Percentiles rank a stretch among this genome's conserved stretches.
These are phyloP conservation scores for Polypedilum pembai DNA, from an alignment of 1,140 invertebrate genomes.

Conservation along the genomic window DNA sequence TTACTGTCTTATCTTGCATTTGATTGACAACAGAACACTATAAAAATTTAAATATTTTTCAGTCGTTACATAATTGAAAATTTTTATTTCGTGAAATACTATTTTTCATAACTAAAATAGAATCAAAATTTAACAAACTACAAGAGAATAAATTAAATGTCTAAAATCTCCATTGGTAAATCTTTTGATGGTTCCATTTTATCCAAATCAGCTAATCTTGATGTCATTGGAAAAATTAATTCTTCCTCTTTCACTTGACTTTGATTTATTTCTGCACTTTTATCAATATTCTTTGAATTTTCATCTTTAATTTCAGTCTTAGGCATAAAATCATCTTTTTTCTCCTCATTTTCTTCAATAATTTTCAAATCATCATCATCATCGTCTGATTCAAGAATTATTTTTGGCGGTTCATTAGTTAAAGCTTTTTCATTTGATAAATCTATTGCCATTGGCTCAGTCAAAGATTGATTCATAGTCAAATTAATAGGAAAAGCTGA, in stretches of 20 bases:
- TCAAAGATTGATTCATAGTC: not conserved
- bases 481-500: not conserved
- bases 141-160: not conserved
- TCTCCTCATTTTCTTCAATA: not conserved
- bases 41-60: no score
- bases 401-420: not conserved
- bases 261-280: not conserved
- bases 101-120: no score
- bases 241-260: not conserved
- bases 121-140: no score
- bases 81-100: no score
- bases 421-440: not conserved
- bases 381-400: not conserved
- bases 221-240: not conserved
- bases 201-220: not conserved
- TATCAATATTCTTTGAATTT: not conserved
- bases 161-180: not conserved
- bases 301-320: not conserved
- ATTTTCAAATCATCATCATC: slow-evolving; percentile 10
- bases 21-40: no score
- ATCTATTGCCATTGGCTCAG: slow-evolving; percentile 15
- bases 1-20: no score
- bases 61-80: no score
- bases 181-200: not conserved
- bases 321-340: not conserved